phyloP scores from a whole-genome alignment of 2,888 invertebrate species.

The Dysmachus trigonus region DNA sequence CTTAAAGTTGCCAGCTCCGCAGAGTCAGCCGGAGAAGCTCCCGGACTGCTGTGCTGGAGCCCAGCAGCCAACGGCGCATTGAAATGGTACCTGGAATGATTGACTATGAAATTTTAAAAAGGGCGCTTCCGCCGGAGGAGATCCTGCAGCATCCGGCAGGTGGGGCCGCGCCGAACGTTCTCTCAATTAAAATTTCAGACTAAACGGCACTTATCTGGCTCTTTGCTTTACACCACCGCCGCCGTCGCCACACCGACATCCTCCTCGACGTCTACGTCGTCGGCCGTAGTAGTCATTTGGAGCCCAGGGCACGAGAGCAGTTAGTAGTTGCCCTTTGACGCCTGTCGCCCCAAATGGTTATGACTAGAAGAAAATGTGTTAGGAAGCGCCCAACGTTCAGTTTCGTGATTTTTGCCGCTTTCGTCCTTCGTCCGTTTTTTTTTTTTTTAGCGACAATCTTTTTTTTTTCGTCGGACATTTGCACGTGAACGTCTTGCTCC shows the following conservation, averaged over 20 bases:
- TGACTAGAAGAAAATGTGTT: conserved; percentile 9
- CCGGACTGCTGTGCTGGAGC: too few species aligned
- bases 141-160: conserved; percentile 18
- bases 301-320: neutral
- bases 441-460: neutral
- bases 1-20: neutral
- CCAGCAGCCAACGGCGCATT: neutral
- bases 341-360: conserved; percentile 26
- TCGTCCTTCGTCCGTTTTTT: neutral
- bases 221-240: conserved; percentile 7
- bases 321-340: neutral
- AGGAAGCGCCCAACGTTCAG: conserved; percentile 9
- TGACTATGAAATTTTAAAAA: conserved; percentile 49
- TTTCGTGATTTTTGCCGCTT: conserved; percentile 8
- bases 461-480: neutral
- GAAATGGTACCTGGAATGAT: conserved; percentile 44
- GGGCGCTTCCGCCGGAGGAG: neutral
- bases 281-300: neutral
- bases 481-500: neutral
- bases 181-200: conserved; percentile 40
- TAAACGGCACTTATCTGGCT: conserved; percentile 13
- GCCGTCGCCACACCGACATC: neutral
- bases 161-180: neutral
- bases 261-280: neutral
- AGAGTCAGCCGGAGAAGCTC: neutral